These are phyloP conservation scores for Chelonus formosanus DNA, from an alignment of 2,888 invertebrate genomes.

Conservation along the genomic window DNA sequence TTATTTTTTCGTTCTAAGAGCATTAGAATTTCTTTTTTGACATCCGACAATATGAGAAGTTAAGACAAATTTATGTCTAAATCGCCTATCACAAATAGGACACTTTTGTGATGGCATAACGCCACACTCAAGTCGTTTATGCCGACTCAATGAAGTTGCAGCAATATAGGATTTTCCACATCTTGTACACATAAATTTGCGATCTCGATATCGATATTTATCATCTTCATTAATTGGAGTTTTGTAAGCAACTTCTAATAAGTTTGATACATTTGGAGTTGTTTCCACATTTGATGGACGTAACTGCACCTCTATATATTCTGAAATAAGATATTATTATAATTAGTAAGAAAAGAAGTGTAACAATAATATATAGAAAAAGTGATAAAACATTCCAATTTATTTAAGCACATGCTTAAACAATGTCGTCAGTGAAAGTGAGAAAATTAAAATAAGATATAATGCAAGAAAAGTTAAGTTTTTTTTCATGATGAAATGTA, in stretches of 20 bases:
- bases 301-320: no score
- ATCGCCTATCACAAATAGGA: constrained; percentile 62
- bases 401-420: background rate
- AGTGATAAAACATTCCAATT: background rate
- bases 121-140: constrained; percentile 65
- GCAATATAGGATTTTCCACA: constrained; percentile 64
- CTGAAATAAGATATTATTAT: background rate
- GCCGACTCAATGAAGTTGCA: constrained; percentile 63
- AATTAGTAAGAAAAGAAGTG: background rate
- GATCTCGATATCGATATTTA: constrained; percentile 28
- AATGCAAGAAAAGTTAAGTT: no score
- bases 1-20: no score
- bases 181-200: constrained; percentile 57
- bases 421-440: background rate
- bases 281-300: no score
- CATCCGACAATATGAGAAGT: constrained; percentile 59
- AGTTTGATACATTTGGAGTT: no score
- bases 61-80: constrained; percentile 65
- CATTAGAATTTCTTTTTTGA: constrained; percentile 43
- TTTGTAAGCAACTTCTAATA: background rate
- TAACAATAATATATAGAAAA: background rate
- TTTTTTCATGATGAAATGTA: no score
- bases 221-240: constrained; percentile 1
- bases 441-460: background rate
- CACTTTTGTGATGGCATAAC: constrained; percentile 63